Percentiles rank a stretch among this genome's conserved stretches.
These are phyloP conservation scores for Theonella swinhoei DNA, from an alignment of 37 sponge, comb jelly and placozoan genomes.

Conservation along the genomic window DNA sequence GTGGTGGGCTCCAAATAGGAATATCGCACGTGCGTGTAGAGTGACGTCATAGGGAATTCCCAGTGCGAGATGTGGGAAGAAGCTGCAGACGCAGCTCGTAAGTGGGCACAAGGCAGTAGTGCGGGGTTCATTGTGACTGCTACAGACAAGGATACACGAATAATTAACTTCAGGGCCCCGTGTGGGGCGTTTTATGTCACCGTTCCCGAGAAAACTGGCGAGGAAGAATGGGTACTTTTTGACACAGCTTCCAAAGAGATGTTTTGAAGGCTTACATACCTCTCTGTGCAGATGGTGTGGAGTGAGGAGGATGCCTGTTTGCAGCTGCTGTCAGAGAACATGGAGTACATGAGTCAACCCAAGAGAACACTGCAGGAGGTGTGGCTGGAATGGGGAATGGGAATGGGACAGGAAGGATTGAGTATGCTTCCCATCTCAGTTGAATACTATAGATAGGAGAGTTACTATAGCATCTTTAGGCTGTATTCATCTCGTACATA, in stretches of 20 bases:
- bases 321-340: constrained; percentile 4
- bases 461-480: too few species aligned
- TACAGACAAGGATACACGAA: constrained; percentile 26
- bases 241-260: too few species aligned
- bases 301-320: constrained; percentile 61
- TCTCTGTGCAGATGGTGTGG: constrained; percentile 58
- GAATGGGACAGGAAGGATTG: neutral
- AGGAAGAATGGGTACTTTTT: constrained; percentile 54
- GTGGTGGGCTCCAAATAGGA: neutral
- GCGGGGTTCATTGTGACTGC: constrained; percentile 10
- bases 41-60: constrained; percentile 4
- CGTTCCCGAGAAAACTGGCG: constrained; percentile 30
- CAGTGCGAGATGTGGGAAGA: constrained; percentile 4
- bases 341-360: constrained; percentile 41
- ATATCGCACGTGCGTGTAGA: neutral
- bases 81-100: neutral
- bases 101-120: constrained; percentile 2
- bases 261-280: neutral
- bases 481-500: too few species aligned
- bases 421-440: too few species aligned
- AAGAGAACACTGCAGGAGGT: constrained; percentile 20
- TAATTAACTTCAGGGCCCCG: constrained; percentile 24
- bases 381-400: neutral
- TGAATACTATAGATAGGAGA: too few species aligned
- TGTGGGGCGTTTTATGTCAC: constrained; percentile 51